These are phyloP conservation scores for Chloroclystis v-ata DNA, from an alignment of 2,888 invertebrate species.

Conservation along the genomic window DNA sequence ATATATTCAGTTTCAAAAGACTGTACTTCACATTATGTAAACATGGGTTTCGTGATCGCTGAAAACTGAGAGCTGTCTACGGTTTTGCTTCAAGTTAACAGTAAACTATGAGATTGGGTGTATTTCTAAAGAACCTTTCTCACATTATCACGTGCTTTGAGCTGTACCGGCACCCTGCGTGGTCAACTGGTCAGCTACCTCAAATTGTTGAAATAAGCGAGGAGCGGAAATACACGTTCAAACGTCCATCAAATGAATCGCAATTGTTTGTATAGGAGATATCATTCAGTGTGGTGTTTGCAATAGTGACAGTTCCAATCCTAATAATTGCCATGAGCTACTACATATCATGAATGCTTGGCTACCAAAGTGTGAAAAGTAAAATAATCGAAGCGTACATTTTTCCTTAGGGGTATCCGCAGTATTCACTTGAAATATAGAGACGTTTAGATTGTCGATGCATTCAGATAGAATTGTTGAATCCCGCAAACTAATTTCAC, in stretches of 20 bases:
- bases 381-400: no score
- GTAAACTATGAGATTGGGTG: conserved; percentile 21
- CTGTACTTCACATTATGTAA: neutral
- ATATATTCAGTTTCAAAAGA: neutral
- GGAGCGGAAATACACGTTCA: conserved; percentile 46
- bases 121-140: conserved; percentile 40
- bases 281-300: conserved; percentile 5
- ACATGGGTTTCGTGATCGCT: no score
- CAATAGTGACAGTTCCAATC: no score
- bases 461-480: neutral
- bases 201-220: conserved; percentile 54
- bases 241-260: no score
- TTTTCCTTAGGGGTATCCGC: neutral
- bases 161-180: conserved; percentile 48
- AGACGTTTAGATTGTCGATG: conserved; percentile 4
- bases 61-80: neutral
- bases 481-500: conserved; percentile 34
- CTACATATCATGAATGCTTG: no score
- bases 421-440: neutral
- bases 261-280: no score
- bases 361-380: conserved; percentile 4
- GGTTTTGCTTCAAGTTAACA: conserved; percentile 18
- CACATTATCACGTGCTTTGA: conserved; percentile 72
- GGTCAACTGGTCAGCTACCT: conserved; percentile 55
- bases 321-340: no score